Conservation (phyloP, 1,140 invertebrate genomes). For the Diorhabda carinulata region DNA sequence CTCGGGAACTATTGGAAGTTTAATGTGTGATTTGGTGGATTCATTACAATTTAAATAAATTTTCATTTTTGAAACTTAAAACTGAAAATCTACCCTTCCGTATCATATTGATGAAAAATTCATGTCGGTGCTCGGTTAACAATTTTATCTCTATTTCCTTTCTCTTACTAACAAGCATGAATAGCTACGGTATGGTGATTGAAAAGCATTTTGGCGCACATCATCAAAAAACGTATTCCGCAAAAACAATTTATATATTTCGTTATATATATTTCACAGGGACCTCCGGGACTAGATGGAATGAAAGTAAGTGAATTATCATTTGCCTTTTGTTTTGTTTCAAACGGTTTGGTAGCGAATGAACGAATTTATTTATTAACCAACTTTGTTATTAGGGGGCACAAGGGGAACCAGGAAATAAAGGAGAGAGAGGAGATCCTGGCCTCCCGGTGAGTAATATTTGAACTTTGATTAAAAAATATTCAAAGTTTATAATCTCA, state of each 20-base stretch:
- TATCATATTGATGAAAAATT: too few species aligned
- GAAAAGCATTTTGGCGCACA: constrained; percentile 29
- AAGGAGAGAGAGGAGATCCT: constrained; percentile 87
- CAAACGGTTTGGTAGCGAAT: neutral
- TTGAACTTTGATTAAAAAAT: neutral
- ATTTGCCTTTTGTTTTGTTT: neutral
- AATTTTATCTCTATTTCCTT: neutral
- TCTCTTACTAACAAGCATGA: neutral
- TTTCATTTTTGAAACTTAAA: too few species aligned
- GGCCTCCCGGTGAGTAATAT: constrained; percentile 79
- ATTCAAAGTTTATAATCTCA: too few species aligned
- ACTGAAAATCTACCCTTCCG: too few species aligned
- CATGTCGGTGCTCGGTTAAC: too few species aligned
- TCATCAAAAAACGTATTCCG: constrained; percentile 4
- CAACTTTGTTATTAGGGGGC: constrained; percentile 65
- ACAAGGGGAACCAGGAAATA: constrained; percentile 83
- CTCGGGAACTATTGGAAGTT: too few species aligned
- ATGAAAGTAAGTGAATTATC: constrained; percentile 59
- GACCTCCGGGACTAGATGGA: constrained; percentile 67
- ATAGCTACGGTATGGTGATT: constrained; percentile 14
- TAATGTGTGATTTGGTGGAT: too few species aligned
- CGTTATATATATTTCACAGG: constrained; percentile 53
- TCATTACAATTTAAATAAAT: too few species aligned
- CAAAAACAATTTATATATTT: neutral
- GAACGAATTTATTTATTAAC: neutral